A percentile compares a stretch with the other conserved stretches of the same genome.
These are phyloP conservation scores for Tauraco erythrolophus DNA, from an alignment of 2,113 vertebrate species.

Conservation along the genomic window DNA sequence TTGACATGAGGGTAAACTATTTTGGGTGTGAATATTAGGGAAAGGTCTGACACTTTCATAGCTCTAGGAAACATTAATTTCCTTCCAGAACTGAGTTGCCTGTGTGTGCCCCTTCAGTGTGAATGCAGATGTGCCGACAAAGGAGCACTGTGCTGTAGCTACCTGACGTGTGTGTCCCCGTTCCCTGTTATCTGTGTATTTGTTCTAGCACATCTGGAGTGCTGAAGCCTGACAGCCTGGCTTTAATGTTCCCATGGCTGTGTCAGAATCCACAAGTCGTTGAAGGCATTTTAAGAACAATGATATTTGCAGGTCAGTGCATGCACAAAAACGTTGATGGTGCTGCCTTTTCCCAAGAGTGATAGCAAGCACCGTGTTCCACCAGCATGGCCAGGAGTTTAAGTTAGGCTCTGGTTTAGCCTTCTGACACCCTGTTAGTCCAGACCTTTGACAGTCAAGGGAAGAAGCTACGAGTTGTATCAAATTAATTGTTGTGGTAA, in stretches of 20 bases:
- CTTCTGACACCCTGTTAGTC: not conserved
- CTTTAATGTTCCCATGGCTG: not conserved
- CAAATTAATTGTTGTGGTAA: not conserved
- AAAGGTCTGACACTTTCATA: not conserved
- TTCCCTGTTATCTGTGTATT: not conserved
- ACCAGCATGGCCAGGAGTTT: not conserved
- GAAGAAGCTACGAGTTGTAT: not conserved
- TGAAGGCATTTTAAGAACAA: not conserved
- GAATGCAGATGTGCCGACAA: not conserved
- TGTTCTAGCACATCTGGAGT: not conserved
- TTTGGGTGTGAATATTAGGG: not conserved
- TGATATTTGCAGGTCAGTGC: not conserved
- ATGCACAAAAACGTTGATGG: not conserved
- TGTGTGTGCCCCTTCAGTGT: not conserved
- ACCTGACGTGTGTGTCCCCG: not conserved
- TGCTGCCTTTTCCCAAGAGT: fast-evolving
- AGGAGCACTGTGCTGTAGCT: not conserved
- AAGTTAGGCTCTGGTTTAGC: not conserved
- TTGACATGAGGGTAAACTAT: not conserved
- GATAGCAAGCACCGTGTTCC: fast-evolving
- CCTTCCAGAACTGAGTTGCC: not conserved
- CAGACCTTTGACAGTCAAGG: not conserved
- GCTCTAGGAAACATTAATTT: not conserved
- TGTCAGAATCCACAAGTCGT: not conserved
- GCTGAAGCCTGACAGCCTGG: not conserved